These are phyloP conservation scores for Melospiza melodia DNA, from an alignment of 2,113 vertebrate species.

Conservation along the genomic window DNA sequence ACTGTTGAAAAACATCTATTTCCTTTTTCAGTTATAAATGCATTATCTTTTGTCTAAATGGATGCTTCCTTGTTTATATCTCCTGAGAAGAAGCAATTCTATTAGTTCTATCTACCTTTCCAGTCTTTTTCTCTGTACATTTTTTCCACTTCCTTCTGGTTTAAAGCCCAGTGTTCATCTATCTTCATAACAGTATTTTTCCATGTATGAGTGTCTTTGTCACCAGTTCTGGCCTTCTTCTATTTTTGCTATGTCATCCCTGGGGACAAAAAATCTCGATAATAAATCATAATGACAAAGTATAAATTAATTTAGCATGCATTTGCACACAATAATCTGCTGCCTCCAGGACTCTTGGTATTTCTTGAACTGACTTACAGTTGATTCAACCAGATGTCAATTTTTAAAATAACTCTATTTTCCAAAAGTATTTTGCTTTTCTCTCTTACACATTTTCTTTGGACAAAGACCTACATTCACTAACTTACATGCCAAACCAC, in stretches of 20 bases:
- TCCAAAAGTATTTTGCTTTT: neutral
- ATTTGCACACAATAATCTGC: neutral
- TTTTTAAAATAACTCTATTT: neutral
- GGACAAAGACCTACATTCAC: neutral
- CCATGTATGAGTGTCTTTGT: neutral
- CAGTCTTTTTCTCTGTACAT: neutral
- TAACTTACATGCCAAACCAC: neutral
- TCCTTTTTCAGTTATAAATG: neutral
- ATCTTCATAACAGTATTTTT: slow-evolving; percentile 1
- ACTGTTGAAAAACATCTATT: neutral
- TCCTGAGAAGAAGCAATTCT: neutral
- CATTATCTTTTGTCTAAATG: neutral
- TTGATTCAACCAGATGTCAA: neutral
- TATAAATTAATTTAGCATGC: slow-evolving; percentile 53
- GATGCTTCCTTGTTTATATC: neutral
- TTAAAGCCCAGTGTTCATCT: neutral
- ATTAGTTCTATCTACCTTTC: neutral
- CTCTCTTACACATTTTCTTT: neutral
- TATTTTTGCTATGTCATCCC: slow-evolving; percentile 27
- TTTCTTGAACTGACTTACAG: slow-evolving; percentile 12
- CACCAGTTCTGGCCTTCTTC: neutral
- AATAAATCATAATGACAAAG: slow-evolving; percentile 18
- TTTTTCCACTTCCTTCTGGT: slow-evolving; percentile 9
- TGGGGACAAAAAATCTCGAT: neutral
- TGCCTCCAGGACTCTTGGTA: neutral